Percentiles rank a stretch among this genome's conserved stretches.
phyloP scores from a whole-genome alignment of 2,113 vertebrate species.

The Meriones unguiculatus region DNA sequence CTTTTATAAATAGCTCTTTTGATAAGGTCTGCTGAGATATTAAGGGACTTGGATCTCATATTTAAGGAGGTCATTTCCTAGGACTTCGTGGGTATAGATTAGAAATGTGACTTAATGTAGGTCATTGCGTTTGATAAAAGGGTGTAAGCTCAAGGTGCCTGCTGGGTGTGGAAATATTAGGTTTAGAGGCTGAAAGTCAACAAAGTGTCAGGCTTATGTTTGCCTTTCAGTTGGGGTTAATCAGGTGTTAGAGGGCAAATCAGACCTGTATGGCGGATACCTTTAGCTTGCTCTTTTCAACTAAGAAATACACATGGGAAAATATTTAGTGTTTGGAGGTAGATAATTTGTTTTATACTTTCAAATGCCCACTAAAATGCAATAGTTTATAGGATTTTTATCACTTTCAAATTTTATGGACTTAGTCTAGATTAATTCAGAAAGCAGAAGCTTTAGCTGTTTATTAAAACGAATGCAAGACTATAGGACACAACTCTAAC shows the following conservation, averaged over 20 bases:
- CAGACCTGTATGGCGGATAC: neutral
- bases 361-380: neutral
- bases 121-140: neutral
- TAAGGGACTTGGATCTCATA: neutral
- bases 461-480: neutral
- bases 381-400: neutral
- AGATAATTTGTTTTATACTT: slow-evolving; percentile 10
- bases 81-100: neutral
- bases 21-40: neutral
- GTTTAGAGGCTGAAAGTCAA: slow-evolving; percentile 11
- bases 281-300: slow-evolving; percentile 29
- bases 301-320: neutral
- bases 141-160: neutral
- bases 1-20: neutral
- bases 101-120: neutral
- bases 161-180: slow-evolving; percentile 7
- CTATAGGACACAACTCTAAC: neutral
- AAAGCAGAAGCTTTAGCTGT: slow-evolving; percentile 4
- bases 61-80: slow-evolving; percentile 20
- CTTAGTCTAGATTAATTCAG: neutral
- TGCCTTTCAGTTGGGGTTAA: neutral
- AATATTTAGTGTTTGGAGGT: neutral
- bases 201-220: neutral
- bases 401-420: slow-evolving; percentile 26
- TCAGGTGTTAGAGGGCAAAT: slow-evolving; percentile 20